A percentile compares a stretch with the other conserved stretches of the same genome.
Evolutionary conservation across 2,888 invertebrate species (phyloP).

Genomic region (Xanthia togata): DNA sequence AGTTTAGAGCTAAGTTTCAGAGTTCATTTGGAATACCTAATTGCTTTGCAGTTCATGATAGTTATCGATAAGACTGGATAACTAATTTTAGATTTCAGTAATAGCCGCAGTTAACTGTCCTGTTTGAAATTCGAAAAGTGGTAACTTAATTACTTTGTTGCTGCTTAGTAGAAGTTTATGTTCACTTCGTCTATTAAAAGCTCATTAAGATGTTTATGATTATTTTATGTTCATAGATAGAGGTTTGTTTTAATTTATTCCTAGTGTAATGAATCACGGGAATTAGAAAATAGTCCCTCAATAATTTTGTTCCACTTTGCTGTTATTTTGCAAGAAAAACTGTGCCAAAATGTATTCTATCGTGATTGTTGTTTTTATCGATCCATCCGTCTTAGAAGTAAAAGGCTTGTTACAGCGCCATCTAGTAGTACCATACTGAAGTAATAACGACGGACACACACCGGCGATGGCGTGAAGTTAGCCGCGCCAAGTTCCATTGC

Average conservation of each 20-base stretch:
- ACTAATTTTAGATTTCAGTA: conserved; percentile 15
- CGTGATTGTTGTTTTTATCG: not conserved
- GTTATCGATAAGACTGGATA: conserved; percentile 28
- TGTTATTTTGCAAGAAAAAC: not conserved
- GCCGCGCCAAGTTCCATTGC: not conserved
- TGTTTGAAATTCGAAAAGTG: not conserved
- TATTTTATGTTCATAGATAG: not conserved
- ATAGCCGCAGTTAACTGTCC: not conserved
- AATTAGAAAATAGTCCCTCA: not conserved
- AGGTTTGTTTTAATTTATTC: not conserved
- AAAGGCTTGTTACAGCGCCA: conserved; percentile 47
- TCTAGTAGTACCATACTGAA: conserved; percentile 15
- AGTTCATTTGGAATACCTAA: conserved; percentile 57
- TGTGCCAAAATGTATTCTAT: not conserved
- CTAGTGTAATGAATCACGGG: too few species aligned
- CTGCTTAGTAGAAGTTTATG: not conserved
- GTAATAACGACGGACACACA: not conserved
- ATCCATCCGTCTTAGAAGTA: not conserved
- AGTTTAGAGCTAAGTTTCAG: conserved; percentile 49
- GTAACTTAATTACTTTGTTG: not conserved
- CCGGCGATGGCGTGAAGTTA: not conserved
- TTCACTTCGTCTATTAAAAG: not conserved
- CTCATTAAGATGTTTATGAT: not conserved
- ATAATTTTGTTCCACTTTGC: not conserved
- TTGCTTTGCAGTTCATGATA: conserved; percentile 43